Base-by-base conservation (phyloP, 1,140 invertebrate species). In the Listronotus oregonensis region DNA sequence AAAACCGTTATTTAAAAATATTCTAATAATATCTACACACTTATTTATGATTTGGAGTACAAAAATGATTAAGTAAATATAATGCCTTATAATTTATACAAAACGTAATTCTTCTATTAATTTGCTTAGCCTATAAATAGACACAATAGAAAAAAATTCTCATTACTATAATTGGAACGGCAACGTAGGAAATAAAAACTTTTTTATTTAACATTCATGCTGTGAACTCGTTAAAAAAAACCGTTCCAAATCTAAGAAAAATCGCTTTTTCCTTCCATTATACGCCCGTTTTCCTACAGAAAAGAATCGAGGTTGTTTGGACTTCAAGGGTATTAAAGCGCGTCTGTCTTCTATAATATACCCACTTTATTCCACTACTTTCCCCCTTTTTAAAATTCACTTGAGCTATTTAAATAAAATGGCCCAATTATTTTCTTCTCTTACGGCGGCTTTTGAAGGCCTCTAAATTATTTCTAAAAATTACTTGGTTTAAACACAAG, bases 301-400 rank as follows among this genome's bases (percentile, higher is more conserved):
- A 59, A 47, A 59, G 54, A 57, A 57, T 57, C 56, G 43, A 43
- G 56, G 56, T 17, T 59, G 43, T 47, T 59, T 59, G 43, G 56
- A 37, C 43, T 49, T 59, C n/a, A 47, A 59, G 15, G 56, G 56
- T 15, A 46, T 59, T 21, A 59, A 59, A 59, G 56, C 56, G 31
- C 56, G 56, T 59, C 56, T 59, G 56, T 59, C 56, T 59, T 49
- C 56, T 18, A 59, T 47, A 59, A 59, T 59, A 59, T 59, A 59
- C 43, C 43, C 56, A 59, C 56, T 59, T 59, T 59, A 59, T 59
- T 59, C 56, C 27, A 59, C 56, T 59, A 59, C 56, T 43, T 59
- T 49, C 32, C 37, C 18, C 44, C 44, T 59, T 59, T 51, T 39
- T 56, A 47, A 49, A 59, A 59, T 47, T 59, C 44, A 37, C 56